Conservation (phyloP, 2,888 invertebrate species). For the Druceiella hillmani region DNA sequence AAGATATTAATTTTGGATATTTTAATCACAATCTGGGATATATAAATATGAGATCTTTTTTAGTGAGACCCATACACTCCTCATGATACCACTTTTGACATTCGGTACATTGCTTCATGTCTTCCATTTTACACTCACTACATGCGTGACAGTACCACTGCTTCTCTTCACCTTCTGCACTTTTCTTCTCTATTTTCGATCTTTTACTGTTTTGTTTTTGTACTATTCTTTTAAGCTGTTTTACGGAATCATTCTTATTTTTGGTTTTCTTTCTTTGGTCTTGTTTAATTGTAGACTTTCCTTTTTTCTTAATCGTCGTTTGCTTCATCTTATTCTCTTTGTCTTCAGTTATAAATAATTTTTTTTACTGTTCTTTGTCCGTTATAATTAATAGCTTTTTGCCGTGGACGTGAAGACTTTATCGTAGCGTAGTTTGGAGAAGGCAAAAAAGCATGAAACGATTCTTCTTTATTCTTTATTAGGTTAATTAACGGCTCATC, state of each 20-base stretch:
- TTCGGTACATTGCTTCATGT: slow-evolving; percentile 22
- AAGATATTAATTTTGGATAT: slow-evolving; percentile 2
- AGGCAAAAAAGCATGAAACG: slow-evolving; percentile 25
- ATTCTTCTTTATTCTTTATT: slow-evolving; percentile 21
- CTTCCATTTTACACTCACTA: slow-evolving; percentile 17
- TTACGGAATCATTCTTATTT: slow-evolving; percentile 14
- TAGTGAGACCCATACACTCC: slow-evolving; percentile 9
- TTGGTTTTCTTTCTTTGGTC: slow-evolving; percentile 11
- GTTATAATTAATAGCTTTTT: slow-evolving; percentile 22
- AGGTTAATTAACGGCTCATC: slow-evolving; percentile 21
- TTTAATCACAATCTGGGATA: slow-evolving; percentile 21
- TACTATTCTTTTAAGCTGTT: slow-evolving; percentile 12
- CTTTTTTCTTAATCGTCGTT: slow-evolving; percentile 19
- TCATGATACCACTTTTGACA: slow-evolving; percentile 22
- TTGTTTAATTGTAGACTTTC: slow-evolving; percentile 6
- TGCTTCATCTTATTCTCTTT: slow-evolving; percentile 18
- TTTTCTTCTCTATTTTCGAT: slow-evolving; percentile 16
- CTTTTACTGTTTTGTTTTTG: slow-evolving; percentile 13
- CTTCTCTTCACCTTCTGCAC: slow-evolving; percentile 9
- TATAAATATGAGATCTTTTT: slow-evolving; percentile 22
- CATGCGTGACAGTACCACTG: slow-evolving; percentile 19
- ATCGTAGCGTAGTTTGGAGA: slow-evolving; percentile 23
- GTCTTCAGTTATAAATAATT: slow-evolving; percentile 23
- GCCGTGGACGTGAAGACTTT: slow-evolving; percentile 20
- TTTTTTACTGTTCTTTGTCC: slow-evolving; percentile 23